Evolutionary conservation across 2,888 invertebrate genomes (phyloP).

Genomic region (Andrena trimmerana): DNA sequence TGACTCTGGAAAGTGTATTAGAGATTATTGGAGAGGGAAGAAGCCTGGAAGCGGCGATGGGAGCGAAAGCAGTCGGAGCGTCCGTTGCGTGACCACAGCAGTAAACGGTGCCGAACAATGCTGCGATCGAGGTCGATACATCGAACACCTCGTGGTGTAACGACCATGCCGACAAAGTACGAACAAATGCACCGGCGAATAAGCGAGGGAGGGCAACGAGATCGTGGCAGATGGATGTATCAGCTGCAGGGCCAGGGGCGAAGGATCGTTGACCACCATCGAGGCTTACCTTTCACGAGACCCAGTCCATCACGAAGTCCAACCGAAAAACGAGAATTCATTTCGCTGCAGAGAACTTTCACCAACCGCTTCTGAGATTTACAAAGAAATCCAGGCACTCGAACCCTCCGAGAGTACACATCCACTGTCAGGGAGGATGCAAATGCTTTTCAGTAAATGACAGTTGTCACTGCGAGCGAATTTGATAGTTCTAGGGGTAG

Average conservation of each 20-base stretch:
- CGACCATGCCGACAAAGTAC: conserved; percentile 70
- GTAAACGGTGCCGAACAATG: conserved; percentile 62
- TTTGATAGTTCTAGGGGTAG: background rate
- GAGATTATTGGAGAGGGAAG: background rate
- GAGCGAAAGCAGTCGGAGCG: conserved; percentile 9
- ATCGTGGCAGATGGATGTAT: conserved; percentile 77
- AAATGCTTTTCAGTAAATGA: background rate
- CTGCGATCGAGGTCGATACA: conserved; percentile 67
- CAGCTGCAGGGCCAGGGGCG: conserved; percentile 72
- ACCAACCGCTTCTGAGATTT: background rate
- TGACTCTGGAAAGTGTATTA: conserved; percentile 11
- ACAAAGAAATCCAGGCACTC: background rate
- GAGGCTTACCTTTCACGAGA: conserved; percentile 39
- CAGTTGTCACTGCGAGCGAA: background rate
- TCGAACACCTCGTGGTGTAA: conserved; percentile 63
- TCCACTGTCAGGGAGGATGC: background rate
- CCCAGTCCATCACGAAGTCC: conserved; percentile 31
- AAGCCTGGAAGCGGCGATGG: background rate
- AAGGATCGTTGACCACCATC: conserved; percentile 28
- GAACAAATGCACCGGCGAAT: conserved; percentile 73
- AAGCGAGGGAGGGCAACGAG: conserved; percentile 62
- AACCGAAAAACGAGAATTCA: conserved; percentile 26
- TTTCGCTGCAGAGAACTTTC: background rate
- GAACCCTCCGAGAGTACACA: background rate
- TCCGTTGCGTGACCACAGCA: conserved; percentile 47